Base-by-base conservation (phyloP, 2,888 invertebrate species). In the Dyspetes luteomarginatus region DNA sequence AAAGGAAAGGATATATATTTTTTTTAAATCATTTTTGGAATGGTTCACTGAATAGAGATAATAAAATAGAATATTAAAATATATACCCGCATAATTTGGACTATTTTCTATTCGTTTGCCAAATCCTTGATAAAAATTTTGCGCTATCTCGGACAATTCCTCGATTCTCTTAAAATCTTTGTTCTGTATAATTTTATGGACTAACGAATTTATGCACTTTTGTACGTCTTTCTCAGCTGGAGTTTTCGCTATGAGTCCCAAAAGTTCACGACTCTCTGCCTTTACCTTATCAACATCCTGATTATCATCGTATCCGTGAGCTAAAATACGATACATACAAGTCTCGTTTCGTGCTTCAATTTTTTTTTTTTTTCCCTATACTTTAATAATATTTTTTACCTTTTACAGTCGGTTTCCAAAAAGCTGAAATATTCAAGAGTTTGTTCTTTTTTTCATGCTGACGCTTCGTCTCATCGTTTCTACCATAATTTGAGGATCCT, bases 91-190 rank as follows among this genome's bases (percentile, higher is more conserved):
- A 91, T 96, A 96, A 87, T 94, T 93, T 0, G 93, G 88, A 83
- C 94, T 93, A n/a, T 93, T 93, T 85, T 96, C 95, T 93, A 97
- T 94, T 85, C 96, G 94, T 82, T 96, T 95, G 83, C 94, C 94
- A 91, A 97, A 95, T 65, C 94, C 94, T 92, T 96, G 96, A 92
- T 99, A 99, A 89, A 97, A 97, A 88, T 97, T 96, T 92, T 99
- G 98, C 30, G 98, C 96, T 56, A 96, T 93, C 89, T 98, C 98
- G 0, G 98, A 97, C 36, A 98, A 92, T 83, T 98, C 97, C 76
- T 98, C 98, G 1, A 97, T 95, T 7, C 94, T 93, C 90, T 95
- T 94, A 0, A 93, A 91, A 80, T 94, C 94, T 48, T 94, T 93
- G 85, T 93, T 94, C 85, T 94, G 94, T 41, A 94, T 92, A 52